These are phyloP conservation scores for Oryctes rhinoceros DNA, from an alignment of 1,140 invertebrate species.

Conservation along the genomic window DNA sequence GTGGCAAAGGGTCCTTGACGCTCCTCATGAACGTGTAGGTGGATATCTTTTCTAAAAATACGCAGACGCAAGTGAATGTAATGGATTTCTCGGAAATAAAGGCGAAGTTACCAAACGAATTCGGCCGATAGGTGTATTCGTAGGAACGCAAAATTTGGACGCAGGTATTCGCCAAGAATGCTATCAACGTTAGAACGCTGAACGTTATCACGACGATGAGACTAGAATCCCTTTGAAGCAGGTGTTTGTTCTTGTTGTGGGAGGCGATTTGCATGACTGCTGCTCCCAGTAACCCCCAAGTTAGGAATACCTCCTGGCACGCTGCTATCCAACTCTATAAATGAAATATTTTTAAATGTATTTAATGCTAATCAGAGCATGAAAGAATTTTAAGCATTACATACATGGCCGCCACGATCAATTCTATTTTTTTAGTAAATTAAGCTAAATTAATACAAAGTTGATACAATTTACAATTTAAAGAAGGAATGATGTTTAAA, in stretches of 20 bases:
- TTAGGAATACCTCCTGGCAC: constrained; percentile 86
- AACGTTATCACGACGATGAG: constrained; percentile 82
- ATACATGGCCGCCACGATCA: too few relatives aligned
- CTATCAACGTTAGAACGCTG: constrained; percentile 74
- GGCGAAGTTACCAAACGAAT: constrained; percentile 81
- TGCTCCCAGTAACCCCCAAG: constrained; percentile 88
- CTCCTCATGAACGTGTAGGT: constrained; percentile 76
- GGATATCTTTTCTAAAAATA: constrained; percentile 74
- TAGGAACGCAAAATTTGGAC: constrained; percentile 76
- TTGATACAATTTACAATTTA: too few relatives aligned
- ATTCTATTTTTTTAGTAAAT: too few relatives aligned
- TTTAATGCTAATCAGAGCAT: neutral
- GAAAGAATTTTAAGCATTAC: neutral
- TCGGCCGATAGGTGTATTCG: constrained; percentile 78
- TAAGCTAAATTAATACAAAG: constrained; percentile 62
- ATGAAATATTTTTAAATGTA: neutral
- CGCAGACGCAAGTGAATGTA: constrained; percentile 39
- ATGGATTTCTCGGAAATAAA: neutral
- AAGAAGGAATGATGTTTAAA: too few relatives aligned
- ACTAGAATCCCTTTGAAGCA: constrained; percentile 80
- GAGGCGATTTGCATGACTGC: constrained; percentile 85
- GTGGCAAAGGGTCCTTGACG: constrained; percentile 63
- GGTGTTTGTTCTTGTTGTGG: constrained; percentile 73
- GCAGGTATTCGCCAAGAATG: constrained; percentile 83
- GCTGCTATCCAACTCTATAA: constrained; percentile 85